phyloP scores from a whole-genome alignment of 2,113 vertebrate species.

The Nerophis lumbriciformis region DNA sequence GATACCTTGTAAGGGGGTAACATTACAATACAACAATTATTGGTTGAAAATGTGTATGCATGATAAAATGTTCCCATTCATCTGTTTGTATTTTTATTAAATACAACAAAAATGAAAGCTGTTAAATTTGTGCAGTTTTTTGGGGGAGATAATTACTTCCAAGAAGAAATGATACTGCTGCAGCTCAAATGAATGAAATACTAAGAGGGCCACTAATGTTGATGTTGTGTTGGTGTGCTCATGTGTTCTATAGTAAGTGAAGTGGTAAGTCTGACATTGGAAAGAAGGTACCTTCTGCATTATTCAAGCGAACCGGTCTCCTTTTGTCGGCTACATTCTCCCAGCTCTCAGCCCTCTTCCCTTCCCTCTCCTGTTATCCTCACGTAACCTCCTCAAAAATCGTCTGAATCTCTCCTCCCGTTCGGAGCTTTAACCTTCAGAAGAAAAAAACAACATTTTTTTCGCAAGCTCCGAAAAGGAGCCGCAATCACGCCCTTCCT shows the following conservation, averaged over 20 bases:
- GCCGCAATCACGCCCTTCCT: neutral
- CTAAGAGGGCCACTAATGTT: too few species aligned
- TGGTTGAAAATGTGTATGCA: too few species aligned
- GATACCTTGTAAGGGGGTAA: too few species aligned
- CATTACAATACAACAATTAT: too few species aligned
- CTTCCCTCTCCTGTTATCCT: conserved; percentile 13
- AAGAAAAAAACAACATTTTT: conserved; percentile 18
- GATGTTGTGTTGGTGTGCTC: neutral
- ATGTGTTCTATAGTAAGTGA: conserved; percentile 16
- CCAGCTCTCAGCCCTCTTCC: conserved; percentile 3
- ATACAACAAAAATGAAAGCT: too few species aligned
- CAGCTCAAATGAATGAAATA: too few species aligned
- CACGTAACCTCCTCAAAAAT: conserved; percentile 29
- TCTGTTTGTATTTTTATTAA: too few species aligned
- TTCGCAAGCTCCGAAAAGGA: conserved; percentile 31
- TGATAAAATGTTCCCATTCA: too few species aligned
- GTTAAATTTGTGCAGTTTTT: too few species aligned
- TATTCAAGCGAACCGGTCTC: conserved; percentile 58
- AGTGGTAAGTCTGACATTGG: conserved; percentile 48
- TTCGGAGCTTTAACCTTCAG: conserved; percentile 31
- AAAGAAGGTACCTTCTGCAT: conserved; percentile 56
- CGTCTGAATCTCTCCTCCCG: neutral
- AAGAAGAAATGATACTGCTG: too few species aligned
- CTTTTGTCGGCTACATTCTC: conserved; percentile 33
- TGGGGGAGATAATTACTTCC: too few species aligned